These are phyloP conservation scores for Artemia sinica DNA, from an alignment of 2,888 invertebrate genomes.

Conservation along the genomic window DNA sequence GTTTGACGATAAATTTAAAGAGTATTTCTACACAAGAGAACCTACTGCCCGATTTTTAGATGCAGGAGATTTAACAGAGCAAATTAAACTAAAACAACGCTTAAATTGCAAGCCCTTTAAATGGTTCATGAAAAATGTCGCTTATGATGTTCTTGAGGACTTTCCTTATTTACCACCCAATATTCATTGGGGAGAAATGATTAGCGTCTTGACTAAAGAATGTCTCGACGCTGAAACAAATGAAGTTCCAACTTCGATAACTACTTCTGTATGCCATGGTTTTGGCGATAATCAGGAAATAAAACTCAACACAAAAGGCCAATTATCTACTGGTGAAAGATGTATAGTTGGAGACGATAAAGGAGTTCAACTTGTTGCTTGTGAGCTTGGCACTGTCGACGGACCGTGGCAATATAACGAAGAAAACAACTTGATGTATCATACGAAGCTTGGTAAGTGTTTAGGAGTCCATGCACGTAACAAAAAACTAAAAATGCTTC, in stretches of 20 bases:
- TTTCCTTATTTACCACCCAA: background rate
- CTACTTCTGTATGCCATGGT: constrained; percentile 19
- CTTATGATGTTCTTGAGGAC: background rate
- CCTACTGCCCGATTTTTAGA: constrained; percentile 70
- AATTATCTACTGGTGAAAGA: background rate
- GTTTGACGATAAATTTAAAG: constrained; percentile 91
- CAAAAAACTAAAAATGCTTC: no score
- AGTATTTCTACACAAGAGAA: constrained; percentile 90
- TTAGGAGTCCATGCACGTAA: no score
- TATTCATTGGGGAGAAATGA: constrained; percentile 20
- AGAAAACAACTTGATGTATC: no score
- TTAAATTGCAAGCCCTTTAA: background rate
- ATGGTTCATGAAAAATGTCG: constrained; percentile 18
- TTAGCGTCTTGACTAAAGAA: constrained; percentile 15
- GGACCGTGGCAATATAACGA: no score
- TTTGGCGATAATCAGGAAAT: constrained; percentile 20
- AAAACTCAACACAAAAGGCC: background rate
- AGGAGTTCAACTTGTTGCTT: no score
- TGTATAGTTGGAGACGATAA: background rate
- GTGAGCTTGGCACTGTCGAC: no score
- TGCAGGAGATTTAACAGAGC: constrained; percentile 50
- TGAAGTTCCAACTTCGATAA: constrained; percentile 18
- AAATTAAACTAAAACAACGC: background rate
- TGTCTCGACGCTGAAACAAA: constrained; percentile 18
- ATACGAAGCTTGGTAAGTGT: no score